Percentiles rank a stretch among this genome's conserved stretches.
Evolutionary conservation across 2,113 vertebrate genomes (phyloP).

Genomic region (Amia ocellicauda): DNA sequence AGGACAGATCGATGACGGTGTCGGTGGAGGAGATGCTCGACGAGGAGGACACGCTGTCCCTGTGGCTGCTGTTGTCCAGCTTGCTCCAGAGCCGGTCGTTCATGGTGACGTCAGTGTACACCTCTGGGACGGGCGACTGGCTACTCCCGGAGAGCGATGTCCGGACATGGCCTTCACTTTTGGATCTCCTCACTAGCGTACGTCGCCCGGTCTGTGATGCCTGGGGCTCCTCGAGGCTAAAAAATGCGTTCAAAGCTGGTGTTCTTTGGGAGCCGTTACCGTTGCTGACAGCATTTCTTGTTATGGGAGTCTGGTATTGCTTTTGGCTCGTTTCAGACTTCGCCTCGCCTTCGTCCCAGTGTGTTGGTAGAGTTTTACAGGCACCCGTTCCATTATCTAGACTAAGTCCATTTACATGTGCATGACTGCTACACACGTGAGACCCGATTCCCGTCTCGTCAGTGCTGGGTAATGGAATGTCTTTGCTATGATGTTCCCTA

Average conservation of each 20-base stretch:
- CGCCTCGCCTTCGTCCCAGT: neutral
- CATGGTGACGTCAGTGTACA: constrained; percentile 74
- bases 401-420: neutral
- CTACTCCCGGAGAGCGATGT: constrained; percentile 11
- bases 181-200: constrained; percentile 55
- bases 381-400: neutral
- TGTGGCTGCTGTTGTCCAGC: constrained; percentile 69
- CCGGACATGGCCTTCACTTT: constrained; percentile 63
- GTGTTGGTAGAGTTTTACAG: neutral
- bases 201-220: constrained; percentile 27
- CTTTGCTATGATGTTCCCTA: neutral
- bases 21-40: constrained; percentile 92
- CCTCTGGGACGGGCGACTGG: constrained; percentile 65
- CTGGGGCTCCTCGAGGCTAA: constrained; percentile 27
- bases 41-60: constrained; percentile 86
- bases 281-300: neutral
- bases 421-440: neutral
- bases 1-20: constrained; percentile 85
- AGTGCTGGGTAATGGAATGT: neutral
- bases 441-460: neutral
- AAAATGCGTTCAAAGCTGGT: constrained; percentile 36
- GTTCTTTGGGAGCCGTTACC: constrained; percentile 10
- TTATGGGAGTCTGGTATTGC: neutral
- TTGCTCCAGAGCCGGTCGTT: constrained; percentile 84
- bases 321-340: constrained; percentile 15